Evolutionary conservation across 2,113 vertebrate genomes (phyloP).

Genomic region (Dasyornis broadbenti): DNA sequence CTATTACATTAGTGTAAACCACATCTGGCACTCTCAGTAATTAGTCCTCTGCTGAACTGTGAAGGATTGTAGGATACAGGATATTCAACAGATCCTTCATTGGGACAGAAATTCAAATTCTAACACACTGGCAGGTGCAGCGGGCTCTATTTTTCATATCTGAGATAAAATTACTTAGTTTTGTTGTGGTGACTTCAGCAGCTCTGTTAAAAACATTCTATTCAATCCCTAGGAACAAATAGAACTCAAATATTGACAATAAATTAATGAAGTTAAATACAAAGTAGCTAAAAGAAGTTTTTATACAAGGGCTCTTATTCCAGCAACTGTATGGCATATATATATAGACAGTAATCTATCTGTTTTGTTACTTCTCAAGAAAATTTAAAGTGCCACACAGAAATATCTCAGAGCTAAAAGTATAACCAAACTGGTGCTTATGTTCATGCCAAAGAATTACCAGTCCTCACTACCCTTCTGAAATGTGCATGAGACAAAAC

Average conservation of each 20-base stretch:
- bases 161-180: background rate
- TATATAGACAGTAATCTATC: background rate
- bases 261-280: background rate
- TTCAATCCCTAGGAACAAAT: background rate
- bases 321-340: background rate
- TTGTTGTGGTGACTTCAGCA: background rate
- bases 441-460: background rate
- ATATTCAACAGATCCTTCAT: background rate
- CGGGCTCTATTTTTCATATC: background rate
- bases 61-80: background rate
- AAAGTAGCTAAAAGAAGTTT: background rate
- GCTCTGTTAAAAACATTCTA: background rate
- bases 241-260: background rate
- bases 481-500: background rate
- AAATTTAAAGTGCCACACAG: background rate
- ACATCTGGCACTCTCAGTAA: background rate
- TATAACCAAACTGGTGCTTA: background rate
- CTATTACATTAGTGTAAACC: background rate
- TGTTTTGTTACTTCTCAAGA: background rate
- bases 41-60: background rate
- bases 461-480: background rate
- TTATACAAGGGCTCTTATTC: background rate
- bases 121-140: background rate
- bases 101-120: background rate
- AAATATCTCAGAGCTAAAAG: background rate